Conservation (phyloP, 1,140 invertebrate species). For the Drosophila sp. region DNA sequence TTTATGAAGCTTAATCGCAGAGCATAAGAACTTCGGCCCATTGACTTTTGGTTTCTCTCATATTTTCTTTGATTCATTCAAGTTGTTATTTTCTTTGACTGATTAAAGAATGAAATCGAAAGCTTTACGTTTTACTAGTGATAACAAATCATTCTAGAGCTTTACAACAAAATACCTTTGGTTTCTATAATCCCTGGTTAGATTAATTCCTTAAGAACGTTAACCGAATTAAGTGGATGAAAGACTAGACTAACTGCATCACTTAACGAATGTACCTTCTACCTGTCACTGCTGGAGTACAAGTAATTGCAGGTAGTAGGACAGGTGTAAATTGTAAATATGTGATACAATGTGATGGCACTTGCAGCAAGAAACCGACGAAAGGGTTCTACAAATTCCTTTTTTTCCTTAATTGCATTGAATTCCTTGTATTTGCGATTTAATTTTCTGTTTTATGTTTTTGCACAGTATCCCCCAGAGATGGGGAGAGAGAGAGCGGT, state of each 20-base stretch:
- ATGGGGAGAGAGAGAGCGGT: too few species aligned
- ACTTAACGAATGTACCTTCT: too few species aligned
- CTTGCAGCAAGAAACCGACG: background rate
- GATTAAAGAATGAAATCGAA: slow-evolving; percentile 55
- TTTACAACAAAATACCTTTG: slow-evolving; percentile 17
- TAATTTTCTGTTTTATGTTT: background rate
- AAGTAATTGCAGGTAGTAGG: too few species aligned
- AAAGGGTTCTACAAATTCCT: background rate
- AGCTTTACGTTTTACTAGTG: slow-evolving; percentile 30
- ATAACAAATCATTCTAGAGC: slow-evolving; percentile 38
- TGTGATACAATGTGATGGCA: background rate
- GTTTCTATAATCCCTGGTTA: background rate
- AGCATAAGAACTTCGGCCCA: background rate
- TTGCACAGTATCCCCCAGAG: background rate
- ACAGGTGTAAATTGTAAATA: background rate
- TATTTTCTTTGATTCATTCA: slow-evolving; percentile 32
- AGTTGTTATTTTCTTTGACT: slow-evolving; percentile 22
- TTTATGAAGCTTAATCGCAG: background rate
- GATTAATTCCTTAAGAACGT: too few species aligned
- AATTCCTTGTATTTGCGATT: background rate
- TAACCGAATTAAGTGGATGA: too few species aligned
- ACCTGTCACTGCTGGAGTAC: too few species aligned
- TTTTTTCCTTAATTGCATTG: background rate
- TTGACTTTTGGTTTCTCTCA: background rate
- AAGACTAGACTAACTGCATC: too few species aligned